Conservation (phyloP, 2,797 vertebrate species). For the Sternarchorhynchus goeldii region DNA sequence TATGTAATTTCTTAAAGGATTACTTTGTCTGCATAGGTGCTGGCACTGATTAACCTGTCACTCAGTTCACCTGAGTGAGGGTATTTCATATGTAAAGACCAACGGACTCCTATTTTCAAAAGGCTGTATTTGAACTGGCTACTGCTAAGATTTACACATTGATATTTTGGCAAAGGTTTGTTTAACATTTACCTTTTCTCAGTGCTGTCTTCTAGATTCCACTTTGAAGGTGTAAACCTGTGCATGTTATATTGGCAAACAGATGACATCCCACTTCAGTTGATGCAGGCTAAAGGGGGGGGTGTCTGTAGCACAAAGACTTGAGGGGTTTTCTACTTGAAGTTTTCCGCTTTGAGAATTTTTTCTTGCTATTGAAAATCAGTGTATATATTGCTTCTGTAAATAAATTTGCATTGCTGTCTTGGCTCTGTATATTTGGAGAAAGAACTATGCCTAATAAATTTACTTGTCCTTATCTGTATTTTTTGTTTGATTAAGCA, state of each 20-base stretch:
- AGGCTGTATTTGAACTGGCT: background rate
- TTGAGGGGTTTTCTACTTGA: slow-evolving; percentile 42
- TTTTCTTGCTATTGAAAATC: slow-evolving; percentile 64
- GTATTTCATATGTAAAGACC: background rate
- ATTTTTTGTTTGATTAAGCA: background rate
- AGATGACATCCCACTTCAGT: background rate
- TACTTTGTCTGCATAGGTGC: slow-evolving; percentile 23
- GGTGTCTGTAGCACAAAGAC: slow-evolving; percentile 26
- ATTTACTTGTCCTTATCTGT: slow-evolving; percentile 65
- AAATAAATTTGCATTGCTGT: slow-evolving; percentile 66
- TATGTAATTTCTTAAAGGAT: slow-evolving; percentile 47
- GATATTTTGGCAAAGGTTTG: background rate
- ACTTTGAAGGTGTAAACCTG: background rate
- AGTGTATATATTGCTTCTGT: slow-evolving; percentile 72
- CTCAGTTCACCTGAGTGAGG: background rate
- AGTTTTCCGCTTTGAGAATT: slow-evolving; percentile 43
- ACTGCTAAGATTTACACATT: background rate
- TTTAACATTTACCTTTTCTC: background rate
- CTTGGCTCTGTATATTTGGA: slow-evolving; percentile 74
- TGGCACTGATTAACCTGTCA: background rate
- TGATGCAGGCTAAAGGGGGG: slow-evolving; percentile 8
- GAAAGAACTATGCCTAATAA: slow-evolving; percentile 73
- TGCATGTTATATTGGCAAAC: slow-evolving; percentile 25
- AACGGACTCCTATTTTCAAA: background rate
- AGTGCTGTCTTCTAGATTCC: background rate